These are phyloP conservation scores for Bombus waltoni DNA, from an alignment of 1,140 invertebrate genomes.

Conservation along the genomic window DNA sequence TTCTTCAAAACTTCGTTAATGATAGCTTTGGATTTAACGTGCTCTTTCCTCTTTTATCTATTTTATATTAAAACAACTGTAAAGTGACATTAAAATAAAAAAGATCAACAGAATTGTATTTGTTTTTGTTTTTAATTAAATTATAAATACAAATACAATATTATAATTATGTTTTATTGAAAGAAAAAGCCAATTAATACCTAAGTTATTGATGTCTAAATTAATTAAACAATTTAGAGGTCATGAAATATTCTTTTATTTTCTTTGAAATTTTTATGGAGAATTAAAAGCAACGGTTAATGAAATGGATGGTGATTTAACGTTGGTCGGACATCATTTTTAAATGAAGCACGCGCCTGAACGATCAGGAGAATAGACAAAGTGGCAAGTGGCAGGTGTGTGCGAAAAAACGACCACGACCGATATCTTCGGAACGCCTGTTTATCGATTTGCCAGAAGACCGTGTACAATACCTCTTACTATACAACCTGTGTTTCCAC, in stretches of 20 bases:
- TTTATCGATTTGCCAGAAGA: constrained; percentile 45
- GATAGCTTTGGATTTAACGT: too few species aligned
- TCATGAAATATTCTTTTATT: too few species aligned
- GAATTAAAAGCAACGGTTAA: too few species aligned
- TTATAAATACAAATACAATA: too few species aligned
- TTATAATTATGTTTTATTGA: not conserved
- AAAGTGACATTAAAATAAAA: too few species aligned
- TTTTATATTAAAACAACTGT: too few species aligned
- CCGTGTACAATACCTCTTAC: constrained; percentile 29
- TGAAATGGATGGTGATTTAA: too few species aligned
- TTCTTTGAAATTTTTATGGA: too few species aligned
- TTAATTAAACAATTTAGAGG: not conserved
- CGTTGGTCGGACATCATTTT: not conserved
- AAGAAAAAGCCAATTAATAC: not conserved
- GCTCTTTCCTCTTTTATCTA: too few species aligned
- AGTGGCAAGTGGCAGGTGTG: not conserved
- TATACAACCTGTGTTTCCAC: constrained; percentile 10
- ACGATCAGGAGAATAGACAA: not conserved
- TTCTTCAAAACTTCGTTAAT: too few species aligned
- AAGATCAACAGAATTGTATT: too few species aligned
- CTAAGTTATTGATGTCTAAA: not conserved
- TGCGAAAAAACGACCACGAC: constrained; percentile 1
- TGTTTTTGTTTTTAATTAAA: too few species aligned
- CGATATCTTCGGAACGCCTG: constrained; percentile 25
- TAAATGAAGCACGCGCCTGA: not conserved